Conservation (phyloP, 2,888 invertebrate species). For the Bellardia pandia region DNA sequence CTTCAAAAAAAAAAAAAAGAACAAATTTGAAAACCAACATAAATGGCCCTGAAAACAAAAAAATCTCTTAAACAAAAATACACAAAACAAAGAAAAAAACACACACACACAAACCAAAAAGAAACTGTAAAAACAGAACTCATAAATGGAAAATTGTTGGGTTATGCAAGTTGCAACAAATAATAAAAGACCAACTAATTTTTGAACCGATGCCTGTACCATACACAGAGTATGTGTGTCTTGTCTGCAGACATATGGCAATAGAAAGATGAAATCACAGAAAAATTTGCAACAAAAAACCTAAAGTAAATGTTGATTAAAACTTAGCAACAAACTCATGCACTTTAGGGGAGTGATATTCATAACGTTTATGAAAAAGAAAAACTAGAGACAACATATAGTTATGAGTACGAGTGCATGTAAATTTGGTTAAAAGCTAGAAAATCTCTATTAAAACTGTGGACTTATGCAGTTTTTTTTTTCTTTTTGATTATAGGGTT, state of each 20-base stretch:
- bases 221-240: slow-evolving; percentile 12
- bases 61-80: not conserved
- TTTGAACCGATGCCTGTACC: not conserved
- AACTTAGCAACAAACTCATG: slow-evolving; percentile 21
- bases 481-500: not conserved
- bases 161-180: slow-evolving; percentile 54
- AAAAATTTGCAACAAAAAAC: not conserved
- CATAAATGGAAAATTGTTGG: slow-evolving; percentile 56
- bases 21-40: not conserved
- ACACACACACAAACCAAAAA: not conserved
- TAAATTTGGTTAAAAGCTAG: slow-evolving; percentile 39
- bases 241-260: slow-evolving; percentile 17
- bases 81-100: slow-evolving; percentile 5
- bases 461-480: not conserved
- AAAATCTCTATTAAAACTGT: slow-evolving; percentile 42
- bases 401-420: not conserved
- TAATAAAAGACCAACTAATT: slow-evolving; percentile 17
- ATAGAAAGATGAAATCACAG: not conserved
- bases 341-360: not conserved
- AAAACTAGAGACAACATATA: not conserved
- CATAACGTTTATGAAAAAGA: not conserved
- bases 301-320: slow-evolving; percentile 59
- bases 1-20: not conserved
- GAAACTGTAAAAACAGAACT: slow-evolving; percentile 5
- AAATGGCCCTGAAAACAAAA: slow-evolving; percentile 51